phyloP scores from a whole-genome alignment of 2,797 vertebrate genomes.

The Nasua narica region DNA sequence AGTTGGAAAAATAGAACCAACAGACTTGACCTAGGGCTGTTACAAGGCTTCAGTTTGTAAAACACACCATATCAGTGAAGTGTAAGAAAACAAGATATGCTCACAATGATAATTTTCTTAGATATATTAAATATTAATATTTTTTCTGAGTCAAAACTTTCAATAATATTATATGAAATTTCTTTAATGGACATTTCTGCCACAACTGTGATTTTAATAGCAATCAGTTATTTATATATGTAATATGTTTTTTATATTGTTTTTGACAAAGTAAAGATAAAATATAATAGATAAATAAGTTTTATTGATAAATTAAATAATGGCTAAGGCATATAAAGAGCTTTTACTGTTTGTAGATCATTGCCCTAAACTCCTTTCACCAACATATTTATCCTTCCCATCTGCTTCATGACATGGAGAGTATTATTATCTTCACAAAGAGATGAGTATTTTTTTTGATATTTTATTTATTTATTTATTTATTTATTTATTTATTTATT shows the following conservation, averaged over 20 bases:
- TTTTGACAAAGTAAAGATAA: neutral
- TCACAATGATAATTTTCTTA: neutral
- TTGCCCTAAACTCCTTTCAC: neutral
- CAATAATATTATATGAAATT: neutral
- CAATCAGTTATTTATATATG: neutral
- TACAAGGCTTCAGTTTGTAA: neutral
- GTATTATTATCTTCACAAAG: neutral
- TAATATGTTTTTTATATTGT: neutral
- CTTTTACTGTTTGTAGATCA: neutral
- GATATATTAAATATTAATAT: neutral
- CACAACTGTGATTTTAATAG: neutral
- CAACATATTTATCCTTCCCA: neutral
- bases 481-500: too few relatives aligned
- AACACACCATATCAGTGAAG: neutral
- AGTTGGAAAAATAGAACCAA: neutral
- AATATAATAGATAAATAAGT: neutral
- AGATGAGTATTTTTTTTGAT: neutral
- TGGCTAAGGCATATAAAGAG: neutral
- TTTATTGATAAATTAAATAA: neutral
- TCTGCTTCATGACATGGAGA: neutral
- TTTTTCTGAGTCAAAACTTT: neutral
- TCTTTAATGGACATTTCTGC: neutral
- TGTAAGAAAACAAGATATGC: neutral
- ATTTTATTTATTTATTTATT: too few relatives aligned
- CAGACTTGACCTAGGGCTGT: neutral